Evolutionary conservation across 2,113 vertebrate genomes (phyloP), one percentile per base, ranked within the genome.

Genomic region (Callorhinus ursinus): DNA sequence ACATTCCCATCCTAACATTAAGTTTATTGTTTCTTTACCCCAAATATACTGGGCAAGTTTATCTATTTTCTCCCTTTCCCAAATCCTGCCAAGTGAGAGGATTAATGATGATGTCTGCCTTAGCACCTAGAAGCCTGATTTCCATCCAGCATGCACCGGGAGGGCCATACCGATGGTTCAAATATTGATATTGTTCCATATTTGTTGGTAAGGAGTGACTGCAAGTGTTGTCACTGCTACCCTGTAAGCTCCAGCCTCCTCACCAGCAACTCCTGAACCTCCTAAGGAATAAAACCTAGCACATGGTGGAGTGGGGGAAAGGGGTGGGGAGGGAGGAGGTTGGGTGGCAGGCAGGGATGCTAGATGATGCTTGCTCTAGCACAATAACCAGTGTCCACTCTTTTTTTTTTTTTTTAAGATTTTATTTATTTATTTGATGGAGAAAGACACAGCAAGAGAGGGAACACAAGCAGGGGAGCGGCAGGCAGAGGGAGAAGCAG

Each of bases 11-110:
- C 33, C 85, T 71, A 55, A 51, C 61, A 79, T 76, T 59, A 81
- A 36, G 71, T 84, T 57, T 86, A 69, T 42, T 94, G 80, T 24
- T 65, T 76, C 28, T 87, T 96, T 61, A 79, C 21, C 49, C 53
- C 53, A 53, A 90, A 46, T 46, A 19, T 53, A 86, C n/a, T 85
- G 72, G 15, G 18, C 69, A 67, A 53, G 10, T 92, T 84, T 74
- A 22, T 83, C 39, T 86, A 33, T 84, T 85, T 92, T 14, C 39
- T 94, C 79, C 74, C 49, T 92, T 86, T 82, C 82, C 42, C 26
- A 87, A 81, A 33, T 26, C 24, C 9, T 90, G 51, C 51, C 39
- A 57, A 69, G 39, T 80, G 39, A 85, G 86, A n/a, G 90, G 51
- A 94, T 33, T 72, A 31, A 67, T 51, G 42, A 26, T 39, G 24